phyloP scores from a whole-genome alignment of 2,888 invertebrate species.

The Xestobium rufovillosum region DNA sequence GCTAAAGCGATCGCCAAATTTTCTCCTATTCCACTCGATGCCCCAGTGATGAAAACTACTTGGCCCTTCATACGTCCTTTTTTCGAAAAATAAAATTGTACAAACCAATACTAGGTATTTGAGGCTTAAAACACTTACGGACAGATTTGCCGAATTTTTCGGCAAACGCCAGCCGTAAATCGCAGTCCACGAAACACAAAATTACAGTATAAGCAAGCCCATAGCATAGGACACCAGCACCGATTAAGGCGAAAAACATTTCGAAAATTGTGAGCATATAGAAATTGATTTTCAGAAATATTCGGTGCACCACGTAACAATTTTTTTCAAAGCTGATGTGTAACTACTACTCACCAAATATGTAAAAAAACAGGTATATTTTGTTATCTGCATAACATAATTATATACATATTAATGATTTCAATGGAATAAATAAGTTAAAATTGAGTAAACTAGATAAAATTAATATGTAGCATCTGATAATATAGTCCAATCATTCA shows the following conservation, averaged over 20 bases:
- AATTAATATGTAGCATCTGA: no score
- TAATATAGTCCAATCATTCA: no score
- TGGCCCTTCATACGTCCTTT: constrained; percentile 46
- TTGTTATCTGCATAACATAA: no score
- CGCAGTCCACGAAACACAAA: constrained; percentile 52
- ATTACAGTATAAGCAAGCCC: constrained; percentile 46
- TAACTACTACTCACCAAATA: no score
- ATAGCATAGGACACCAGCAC: constrained; percentile 41
- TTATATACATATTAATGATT: no score
- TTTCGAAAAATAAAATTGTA: constrained; percentile 7
- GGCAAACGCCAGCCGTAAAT: constrained; percentile 51
- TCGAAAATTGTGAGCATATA: constrained; percentile 16
- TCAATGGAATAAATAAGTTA: no score
- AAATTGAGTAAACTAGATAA: no score
- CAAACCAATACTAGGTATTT: constrained; percentile 2
- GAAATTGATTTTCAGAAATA: no score
- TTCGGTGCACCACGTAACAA: no score
- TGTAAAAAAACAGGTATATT: no score
- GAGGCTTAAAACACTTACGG: constrained; percentile 40
- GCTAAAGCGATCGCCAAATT: constrained; percentile 61
- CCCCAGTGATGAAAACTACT: constrained; percentile 79
- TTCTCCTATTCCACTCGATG: constrained; percentile 79
- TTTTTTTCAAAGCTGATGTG: no score
- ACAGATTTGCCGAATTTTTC: constrained; percentile 55
- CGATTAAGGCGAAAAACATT: constrained; percentile 33